phyloP scores from a whole-genome alignment of 1,140 invertebrate species.

The Drosophila biarmipes region DNA sequence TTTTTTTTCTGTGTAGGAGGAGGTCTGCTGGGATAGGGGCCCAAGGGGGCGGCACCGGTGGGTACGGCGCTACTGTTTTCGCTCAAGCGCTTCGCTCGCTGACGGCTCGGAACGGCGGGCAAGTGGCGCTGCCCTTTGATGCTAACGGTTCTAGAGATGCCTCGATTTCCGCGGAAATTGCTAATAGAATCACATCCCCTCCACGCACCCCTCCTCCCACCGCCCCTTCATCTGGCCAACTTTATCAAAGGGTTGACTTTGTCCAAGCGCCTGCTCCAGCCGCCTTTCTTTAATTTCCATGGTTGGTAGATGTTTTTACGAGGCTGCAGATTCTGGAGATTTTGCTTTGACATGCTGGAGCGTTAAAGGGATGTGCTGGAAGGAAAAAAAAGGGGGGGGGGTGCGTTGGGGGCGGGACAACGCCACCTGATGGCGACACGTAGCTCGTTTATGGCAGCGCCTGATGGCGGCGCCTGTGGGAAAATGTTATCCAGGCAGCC shows the following conservation, averaged over 20 bases:
- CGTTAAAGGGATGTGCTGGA: too few species aligned
- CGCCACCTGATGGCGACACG: slow-evolving; percentile 76
- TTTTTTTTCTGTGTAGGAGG: slow-evolving; percentile 12
- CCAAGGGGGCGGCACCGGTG: slow-evolving; percentile 9
- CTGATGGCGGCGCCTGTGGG: slow-evolving; percentile 62
- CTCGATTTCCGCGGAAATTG: slow-evolving; percentile 74
- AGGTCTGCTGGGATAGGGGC: slow-evolving; percentile 3
- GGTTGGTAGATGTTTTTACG: slow-evolving; percentile 37
- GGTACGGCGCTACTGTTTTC: slow-evolving; percentile 76
- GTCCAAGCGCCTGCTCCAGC: slow-evolving; percentile 56
- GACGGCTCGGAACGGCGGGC: slow-evolving; percentile 70
- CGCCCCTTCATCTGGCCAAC: slow-evolving; percentile 12
- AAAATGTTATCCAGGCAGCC: slow-evolving; percentile 36
- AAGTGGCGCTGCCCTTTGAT: slow-evolving; percentile 80
- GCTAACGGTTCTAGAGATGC: slow-evolving; percentile 76
- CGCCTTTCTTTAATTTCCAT: slow-evolving; percentile 27
- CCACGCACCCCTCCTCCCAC: neutral
- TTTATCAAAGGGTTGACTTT: slow-evolving; percentile 79
- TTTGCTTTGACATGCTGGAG: neutral
- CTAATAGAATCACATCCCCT: slow-evolving; percentile 73
- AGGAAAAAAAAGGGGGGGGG: neutral
- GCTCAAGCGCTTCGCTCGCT: slow-evolving; percentile 65
- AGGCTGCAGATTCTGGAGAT: slow-evolving; percentile 20
- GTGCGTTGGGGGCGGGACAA: neutral
- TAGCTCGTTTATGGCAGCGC: slow-evolving; percentile 71